Evolutionary conservation across 2,888 invertebrate genomes (phyloP), one percentile per base, ranked within the genome.

Genomic region (Palloptera scutellata): DNA sequence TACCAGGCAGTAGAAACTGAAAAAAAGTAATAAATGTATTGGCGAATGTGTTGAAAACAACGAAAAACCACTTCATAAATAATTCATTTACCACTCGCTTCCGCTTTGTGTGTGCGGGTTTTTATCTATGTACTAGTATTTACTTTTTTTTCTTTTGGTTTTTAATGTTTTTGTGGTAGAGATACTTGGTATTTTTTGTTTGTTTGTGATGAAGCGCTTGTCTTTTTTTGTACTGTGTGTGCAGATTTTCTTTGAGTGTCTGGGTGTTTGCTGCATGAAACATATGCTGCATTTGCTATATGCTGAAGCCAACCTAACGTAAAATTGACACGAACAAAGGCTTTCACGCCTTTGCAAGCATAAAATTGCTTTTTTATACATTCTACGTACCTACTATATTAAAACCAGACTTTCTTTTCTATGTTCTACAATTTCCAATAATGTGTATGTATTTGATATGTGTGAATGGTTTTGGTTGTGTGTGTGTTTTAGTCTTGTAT

Each of bases 21-120:
- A 30, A 30, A 30, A 30, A 30, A 30, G 30, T 30, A 30, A 30
- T 30, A 30, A 30, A 30, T 30, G 30, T 30, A 30, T 30, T 30
- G 30, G 30, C 30, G 30, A 30, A 30, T 30, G 30, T 66, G 61
- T 45, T 66, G 66, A 55, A 61, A 55, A 55, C 41, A 61, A 55
- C 13, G 66, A 20, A 61, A 48, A 66, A 55, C 81, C 83, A 81
- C 82, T 82, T 83, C 82, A 83, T 83, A 83, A 83, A 83, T 83
- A 83, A 83, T 83, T 83, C 82, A 83, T 83, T 83, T 82, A 78
- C 79, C 40, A 40, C 40, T 57, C 41, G 20, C 13, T 15, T 20
- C 40, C 40, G 15, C 40, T 40, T 57, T 13, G 13, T n/a, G 6
- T 13, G n/a, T 40, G 30, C 52, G n/a, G 30, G 30, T 52, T 60